phyloP scores from a whole-genome alignment of 2,797 vertebrate species.

The Phrynocephalus forsythii region DNA sequence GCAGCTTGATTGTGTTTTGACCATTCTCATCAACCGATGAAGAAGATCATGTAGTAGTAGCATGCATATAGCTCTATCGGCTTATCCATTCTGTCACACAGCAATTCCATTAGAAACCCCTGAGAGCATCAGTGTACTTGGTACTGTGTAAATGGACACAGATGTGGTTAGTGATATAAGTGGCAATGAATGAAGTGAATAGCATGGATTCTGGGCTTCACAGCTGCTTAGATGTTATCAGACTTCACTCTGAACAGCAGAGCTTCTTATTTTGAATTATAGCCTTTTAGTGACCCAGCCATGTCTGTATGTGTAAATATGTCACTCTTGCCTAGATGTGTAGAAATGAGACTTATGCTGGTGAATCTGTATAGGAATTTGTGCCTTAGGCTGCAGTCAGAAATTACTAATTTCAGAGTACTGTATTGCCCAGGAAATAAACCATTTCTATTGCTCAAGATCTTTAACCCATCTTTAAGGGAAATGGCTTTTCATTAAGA shows the following conservation, averaged over 20 bases:
- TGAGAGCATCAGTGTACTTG: slow-evolving; percentile 3
- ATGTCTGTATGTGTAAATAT: background rate
- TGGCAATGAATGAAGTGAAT: background rate
- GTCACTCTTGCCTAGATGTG: background rate
- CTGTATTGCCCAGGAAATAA: background rate
- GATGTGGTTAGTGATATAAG: slow-evolving; percentile 4
- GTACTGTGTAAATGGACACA: background rate
- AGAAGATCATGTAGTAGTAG: background rate
- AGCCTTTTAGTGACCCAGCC: background rate
- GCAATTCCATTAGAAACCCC: slow-evolving; percentile 31
- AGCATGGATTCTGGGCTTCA: slow-evolving; percentile 6
- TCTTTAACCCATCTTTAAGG: background rate
- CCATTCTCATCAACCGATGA: background rate
- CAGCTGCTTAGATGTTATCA: slow-evolving; percentile 4
- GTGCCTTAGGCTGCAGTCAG: background rate
- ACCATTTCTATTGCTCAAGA: background rate
- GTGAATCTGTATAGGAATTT: background rate
- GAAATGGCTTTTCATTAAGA: no score
- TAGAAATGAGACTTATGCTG: background rate
- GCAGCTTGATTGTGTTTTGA: background rate
- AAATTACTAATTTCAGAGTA: background rate
- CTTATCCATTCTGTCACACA: slow-evolving; percentile 12
- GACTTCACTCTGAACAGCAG: background rate
- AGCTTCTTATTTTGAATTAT: background rate
- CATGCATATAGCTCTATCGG: background rate